Base-by-base conservation (phyloP, 2,113 vertebrate species). In the Aldabrachelys gigantea region DNA sequence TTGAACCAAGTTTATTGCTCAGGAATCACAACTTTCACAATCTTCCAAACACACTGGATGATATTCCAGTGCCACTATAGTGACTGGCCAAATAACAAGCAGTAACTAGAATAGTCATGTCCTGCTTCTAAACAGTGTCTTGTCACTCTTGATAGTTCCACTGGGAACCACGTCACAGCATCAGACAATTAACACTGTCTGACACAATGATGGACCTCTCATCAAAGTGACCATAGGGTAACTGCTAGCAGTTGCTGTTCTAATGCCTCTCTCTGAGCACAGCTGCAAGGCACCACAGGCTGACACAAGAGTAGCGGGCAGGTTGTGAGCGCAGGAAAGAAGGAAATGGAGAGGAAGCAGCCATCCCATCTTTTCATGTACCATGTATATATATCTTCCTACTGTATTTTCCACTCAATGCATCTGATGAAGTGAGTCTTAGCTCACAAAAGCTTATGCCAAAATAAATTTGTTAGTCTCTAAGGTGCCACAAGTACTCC, bases 1-100 rank as follows among this genome's bases (percentile, higher is more conserved):
- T 0, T 1, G 5, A 11, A 2, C 84, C 6, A 11, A 17, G 10
- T 11, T 53, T 8, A 3, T 1, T 72, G 35, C 19, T 72, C 4
- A 10, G 31, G 82, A 89, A 22, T 19, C 53, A 80, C n/a, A 2
- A 1, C 10, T 41, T 19, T 14, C 54, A 38, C 25, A 19, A 31
- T 57, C 6, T 25, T 81, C 52, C 50, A 38, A 5, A 25, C 31
- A 52, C 4, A 53, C n/a, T 8, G 13, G n/a, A 54, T 25, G 50
- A 16, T 16, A 76, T 47, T 44, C 38, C 75, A 29, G 52, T 11
- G 38, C 38, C 38, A 14, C 8, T 17, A 16, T 9, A 41, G 49
- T 49, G 52, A 69, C 22, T 35, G 59, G 17, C 6, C n/a, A 25
- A 62, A 44, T 5, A 38, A 56, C 35, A 56, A 83, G 54, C 88